Evolutionary conservation across 1,140 invertebrate species (phyloP).

Genomic region (Apis mellifera): Amel_HAv3.1 CM009934.2:5089001-5089500

Average conservation of each 20-base stretch:
- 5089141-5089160: not conserved
- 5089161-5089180: too few species aligned
- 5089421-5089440: constrained; percentile 19
- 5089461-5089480: not conserved
- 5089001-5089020: not conserved
- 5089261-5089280: too few species aligned
- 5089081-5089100: constrained; percentile 9
- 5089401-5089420: constrained; percentile 35
- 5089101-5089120: constrained; percentile 5
- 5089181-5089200: not conserved
- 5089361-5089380: not conserved
- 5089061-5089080: constrained; percentile 29
- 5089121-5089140: not conserved
- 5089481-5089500: constrained; percentile 25
- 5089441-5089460: not conserved
- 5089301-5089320: not conserved
- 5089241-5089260: too few species aligned
- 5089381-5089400: not conserved
- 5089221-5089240: too few species aligned
- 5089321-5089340: not conserved
- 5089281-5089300: too few species aligned
- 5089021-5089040: not conserved
- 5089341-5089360: not conserved
- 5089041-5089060: constrained; percentile 22
- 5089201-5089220: not conserved